Evolutionary conservation across 2,888 invertebrate species (phyloP).

Genomic region (Cheilosia pagana): DNA sequence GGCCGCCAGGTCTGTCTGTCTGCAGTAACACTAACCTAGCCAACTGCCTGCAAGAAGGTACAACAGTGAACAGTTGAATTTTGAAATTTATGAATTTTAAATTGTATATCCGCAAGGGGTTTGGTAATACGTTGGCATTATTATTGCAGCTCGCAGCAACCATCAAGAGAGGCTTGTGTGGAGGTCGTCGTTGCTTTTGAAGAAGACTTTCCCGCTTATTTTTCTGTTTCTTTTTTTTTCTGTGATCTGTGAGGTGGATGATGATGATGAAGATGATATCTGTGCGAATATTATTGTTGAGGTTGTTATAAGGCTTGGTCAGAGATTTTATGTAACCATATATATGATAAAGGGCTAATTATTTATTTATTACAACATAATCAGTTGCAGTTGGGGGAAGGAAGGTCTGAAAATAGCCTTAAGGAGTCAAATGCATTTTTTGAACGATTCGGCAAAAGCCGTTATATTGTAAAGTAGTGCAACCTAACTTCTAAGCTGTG

Average conservation of each 20-base stretch:
- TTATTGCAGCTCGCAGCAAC: slow-evolving; percentile 43
- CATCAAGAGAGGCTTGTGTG: slow-evolving; percentile 19
- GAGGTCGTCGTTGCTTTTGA: slow-evolving; percentile 27
- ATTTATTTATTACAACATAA: slow-evolving; percentile 38
- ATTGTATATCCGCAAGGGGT: slow-evolving; percentile 71
- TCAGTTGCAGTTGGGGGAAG: not conserved
- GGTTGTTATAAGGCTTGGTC: slow-evolving; percentile 28
- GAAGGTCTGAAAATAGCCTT: no score
- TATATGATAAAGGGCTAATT: slow-evolving; percentile 30
- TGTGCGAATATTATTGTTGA: slow-evolving; percentile 47
- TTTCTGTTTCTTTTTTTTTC: not conserved
- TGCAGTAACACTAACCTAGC: slow-evolving; percentile 34
- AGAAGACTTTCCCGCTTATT: slow-evolving; percentile 21
- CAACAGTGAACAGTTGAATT: slow-evolving; percentile 45
- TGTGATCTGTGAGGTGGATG: slow-evolving; percentile 12
- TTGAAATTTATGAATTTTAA: slow-evolving; percentile 69
- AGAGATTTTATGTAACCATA: slow-evolving; percentile 38
- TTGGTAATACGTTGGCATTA: slow-evolving; percentile 69
- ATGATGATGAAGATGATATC: slow-evolving; percentile 53
- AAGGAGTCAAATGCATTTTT: no score
- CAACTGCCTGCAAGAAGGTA: not conserved
- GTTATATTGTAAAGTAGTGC: no score
- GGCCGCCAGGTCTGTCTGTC: not conserved
- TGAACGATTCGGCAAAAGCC: no score
- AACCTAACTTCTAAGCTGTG: no score